phyloP scores from a whole-genome alignment of 2,113 vertebrate genomes.

The Cynocephalus volans region DNA sequence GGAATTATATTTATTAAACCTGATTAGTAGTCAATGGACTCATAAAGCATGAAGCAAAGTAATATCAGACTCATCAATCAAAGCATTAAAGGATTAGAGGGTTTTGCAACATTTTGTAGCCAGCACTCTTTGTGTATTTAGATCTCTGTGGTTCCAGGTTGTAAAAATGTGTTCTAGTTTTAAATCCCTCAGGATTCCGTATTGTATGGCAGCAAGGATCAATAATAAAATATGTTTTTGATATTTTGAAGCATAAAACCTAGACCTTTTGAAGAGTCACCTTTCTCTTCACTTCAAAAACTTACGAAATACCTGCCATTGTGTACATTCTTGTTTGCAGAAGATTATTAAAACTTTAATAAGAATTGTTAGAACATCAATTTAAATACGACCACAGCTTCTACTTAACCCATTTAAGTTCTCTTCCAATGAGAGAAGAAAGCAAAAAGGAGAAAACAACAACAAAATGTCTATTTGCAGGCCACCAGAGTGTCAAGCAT shows the following conservation, averaged over 20 bases:
- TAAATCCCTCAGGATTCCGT: conserved; percentile 1
- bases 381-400: background rate
- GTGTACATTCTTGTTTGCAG: background rate
- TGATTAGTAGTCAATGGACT: conserved; percentile 61
- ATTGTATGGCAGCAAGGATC: background rate
- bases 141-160: background rate
- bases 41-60: conserved; percentile 56
- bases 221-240: conserved; percentile 15
- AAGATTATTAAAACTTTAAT: conserved; percentile 47
- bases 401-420: background rate
- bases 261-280: background rate
- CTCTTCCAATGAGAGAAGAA: background rate
- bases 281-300: conserved; percentile 41
- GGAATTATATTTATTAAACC: conserved; percentile 57
- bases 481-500: background rate
- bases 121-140: background rate
- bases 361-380: background rate
- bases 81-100: conserved; percentile 21
- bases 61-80: conserved; percentile 60
- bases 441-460: background rate
- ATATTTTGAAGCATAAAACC: conserved; percentile 14
- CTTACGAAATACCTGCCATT: background rate
- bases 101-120: background rate
- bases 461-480: background rate
- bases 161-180: background rate